Base-by-base conservation (phyloP, 1,140 invertebrate species). In the Achroia grisella region DNA sequence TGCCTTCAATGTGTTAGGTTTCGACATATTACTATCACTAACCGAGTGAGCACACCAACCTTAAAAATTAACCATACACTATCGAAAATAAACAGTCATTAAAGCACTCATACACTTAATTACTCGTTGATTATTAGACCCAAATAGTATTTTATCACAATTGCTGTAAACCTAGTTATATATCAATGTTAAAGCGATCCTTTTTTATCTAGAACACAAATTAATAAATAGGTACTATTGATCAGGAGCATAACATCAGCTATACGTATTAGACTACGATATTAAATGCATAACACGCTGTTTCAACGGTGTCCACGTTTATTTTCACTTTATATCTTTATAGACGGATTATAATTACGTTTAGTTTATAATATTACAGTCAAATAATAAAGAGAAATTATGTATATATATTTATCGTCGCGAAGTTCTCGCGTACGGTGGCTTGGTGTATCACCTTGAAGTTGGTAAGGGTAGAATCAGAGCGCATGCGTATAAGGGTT, bases 1-100 rank as follows among this genome's bases (percentile, higher is more conserved):
- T 10, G 80, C 80, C 55, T 84, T 84, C 64, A 84, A 44, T 10
- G 77, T 81, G 45, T 78, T 81, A 5, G 78, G 74, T 51, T 84
- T 84, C 55, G 78, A 82, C 78, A 84, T 84, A 62, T 62, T 70
- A 58, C 63, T 60, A 56, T 56, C 51, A 69, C 62, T 52, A 49
- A 56, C 39, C 52, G 37, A 43, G 49, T 6, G 11, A 47, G 17
- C 43, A 46, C 35, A 46, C 35, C 13, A 5, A 36, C 27, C 23
- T 40, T 10, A 23, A 23, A 51, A 62, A 57, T 53, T 45, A 52
- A 60, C 56, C 32, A 49, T 46, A 56, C 42, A 59, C 60, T 44
- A 39, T 14, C 8, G 32, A 57, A 56, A 50, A 55, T 52, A 66
- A 49, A 56, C 34, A 58, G 27, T 51, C 50, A 46, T 15, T 36